A percentile compares a stretch with the other conserved stretches of the same genome.
phyloP scores from a whole-genome alignment of 2,113 vertebrate genomes.

The Cathartes aura region DNA sequence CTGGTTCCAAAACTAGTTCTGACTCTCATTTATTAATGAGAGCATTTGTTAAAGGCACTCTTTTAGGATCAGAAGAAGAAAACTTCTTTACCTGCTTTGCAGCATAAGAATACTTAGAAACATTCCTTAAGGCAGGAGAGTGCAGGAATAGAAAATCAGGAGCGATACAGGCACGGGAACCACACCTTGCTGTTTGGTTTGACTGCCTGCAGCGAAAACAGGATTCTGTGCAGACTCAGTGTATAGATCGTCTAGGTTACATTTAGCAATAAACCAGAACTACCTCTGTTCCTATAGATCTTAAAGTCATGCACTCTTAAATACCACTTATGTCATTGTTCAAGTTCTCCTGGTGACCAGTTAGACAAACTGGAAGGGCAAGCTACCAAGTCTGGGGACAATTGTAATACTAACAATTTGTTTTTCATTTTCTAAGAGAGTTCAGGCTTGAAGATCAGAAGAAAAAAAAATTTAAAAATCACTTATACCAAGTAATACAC shows the following conservation, averaged over 20 bases:
- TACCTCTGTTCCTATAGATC: neutral
- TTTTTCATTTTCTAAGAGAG: neutral
- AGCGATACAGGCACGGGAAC: neutral
- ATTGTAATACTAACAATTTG: neutral
- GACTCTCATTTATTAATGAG: neutral
- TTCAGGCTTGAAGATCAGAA: neutral
- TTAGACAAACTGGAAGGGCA: neutral
- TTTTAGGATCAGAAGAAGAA: neutral
- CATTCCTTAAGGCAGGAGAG: neutral
- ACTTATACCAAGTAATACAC: neutral
- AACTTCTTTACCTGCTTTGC: neutral
- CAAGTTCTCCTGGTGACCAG: neutral
- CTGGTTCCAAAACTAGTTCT: neutral
- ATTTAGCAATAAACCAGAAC: neutral
- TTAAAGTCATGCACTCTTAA: neutral
- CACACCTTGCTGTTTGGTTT: neutral
- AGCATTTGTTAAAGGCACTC: neutral
- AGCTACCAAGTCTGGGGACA: neutral
- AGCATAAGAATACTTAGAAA: neutral
- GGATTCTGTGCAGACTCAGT: neutral
- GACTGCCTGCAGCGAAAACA: neutral
- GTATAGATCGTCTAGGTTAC: neutral
- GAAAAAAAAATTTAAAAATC: neutral
- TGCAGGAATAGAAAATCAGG: neutral
- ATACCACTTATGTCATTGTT: neutral